These are phyloP conservation scores for Coelogynopora nodosa DNA, from an alignment of 2,888 invertebrate genomes.

Conservation along the genomic window DNA sequence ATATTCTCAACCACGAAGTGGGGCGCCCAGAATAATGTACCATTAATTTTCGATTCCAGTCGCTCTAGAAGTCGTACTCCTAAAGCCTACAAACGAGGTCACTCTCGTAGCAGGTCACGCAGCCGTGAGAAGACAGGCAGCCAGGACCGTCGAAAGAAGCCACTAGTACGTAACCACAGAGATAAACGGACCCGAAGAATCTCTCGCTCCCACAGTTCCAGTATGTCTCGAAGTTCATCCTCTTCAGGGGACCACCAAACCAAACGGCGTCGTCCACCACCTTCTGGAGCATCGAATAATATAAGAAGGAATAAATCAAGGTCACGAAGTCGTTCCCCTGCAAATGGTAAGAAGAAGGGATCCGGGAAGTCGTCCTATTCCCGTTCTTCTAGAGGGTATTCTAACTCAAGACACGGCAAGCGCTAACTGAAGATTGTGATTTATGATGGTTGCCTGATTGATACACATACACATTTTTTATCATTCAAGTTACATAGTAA, in stretches of 20 bases:
- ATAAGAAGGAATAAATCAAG: not conserved
- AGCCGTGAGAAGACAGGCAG: not conserved
- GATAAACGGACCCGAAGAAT: not conserved
- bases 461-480: too few relatives aligned
- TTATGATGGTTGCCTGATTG: too few relatives aligned
- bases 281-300: not conserved
- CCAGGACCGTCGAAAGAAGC: not conserved
- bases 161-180: not conserved
- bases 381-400: not conserved
- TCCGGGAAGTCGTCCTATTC: not conserved
- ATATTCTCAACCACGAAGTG: too few relatives aligned
- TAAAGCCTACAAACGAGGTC: not conserved
- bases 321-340: not conserved
- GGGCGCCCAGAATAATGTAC: too few relatives aligned
- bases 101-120: not conserved
- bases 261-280: not conserved
- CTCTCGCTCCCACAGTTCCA: not conserved
- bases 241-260: not conserved
- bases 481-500: too few relatives aligned
- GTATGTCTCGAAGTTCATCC: not conserved
- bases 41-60: too few relatives aligned
- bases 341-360: not conserved
- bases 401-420: not conserved
- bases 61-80: not conserved
- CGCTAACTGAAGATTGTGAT: too few relatives aligned